A percentile compares a stretch with the other conserved stretches of the same genome.
These are phyloP conservation scores for Limonius californicus DNA, from an alignment of 1,140 invertebrate species.

Conservation along the genomic window DNA sequence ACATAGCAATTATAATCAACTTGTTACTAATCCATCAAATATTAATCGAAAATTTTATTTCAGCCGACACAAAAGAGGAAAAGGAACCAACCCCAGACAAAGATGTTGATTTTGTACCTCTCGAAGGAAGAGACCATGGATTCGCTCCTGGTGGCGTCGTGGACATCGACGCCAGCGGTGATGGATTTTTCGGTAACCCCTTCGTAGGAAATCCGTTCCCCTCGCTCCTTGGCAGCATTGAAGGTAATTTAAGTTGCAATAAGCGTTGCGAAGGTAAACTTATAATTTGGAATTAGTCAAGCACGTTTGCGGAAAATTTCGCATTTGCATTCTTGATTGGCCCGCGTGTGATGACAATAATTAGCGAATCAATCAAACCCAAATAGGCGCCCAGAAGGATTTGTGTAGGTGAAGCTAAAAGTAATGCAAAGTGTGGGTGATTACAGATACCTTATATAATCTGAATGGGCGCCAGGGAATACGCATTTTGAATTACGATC, in stretches of 20 bases:
- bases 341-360: conserved; percentile 8
- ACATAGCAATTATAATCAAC: too few species aligned
- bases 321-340: conserved; percentile 2
- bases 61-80: not conserved
- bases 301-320: not conserved
- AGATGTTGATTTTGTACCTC: conserved; percentile 27
- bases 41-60: too few species aligned
- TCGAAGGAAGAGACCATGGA: conserved; percentile 17
- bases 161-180: conserved; percentile 26
- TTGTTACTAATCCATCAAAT: too few species aligned
- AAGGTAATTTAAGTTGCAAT: too few species aligned
- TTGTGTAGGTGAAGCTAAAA: conserved; percentile 2
- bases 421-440: conserved; percentile 4
- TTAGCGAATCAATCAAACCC: not conserved
- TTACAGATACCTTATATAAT: not conserved
- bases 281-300: not conserved
- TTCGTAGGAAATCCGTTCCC: conserved; percentile 31
- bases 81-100: not conserved
- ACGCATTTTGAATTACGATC: not conserved
- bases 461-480: conserved; percentile 3
- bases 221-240: conserved; percentile 29
- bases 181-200: conserved; percentile 25
- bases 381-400: not conserved
- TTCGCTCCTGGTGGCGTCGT: conserved; percentile 19
- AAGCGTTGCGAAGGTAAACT: too few species aligned